Conservation (phyloP, 2,797 vertebrate genomes). For the Gastrophryne carolinensis region DNA sequence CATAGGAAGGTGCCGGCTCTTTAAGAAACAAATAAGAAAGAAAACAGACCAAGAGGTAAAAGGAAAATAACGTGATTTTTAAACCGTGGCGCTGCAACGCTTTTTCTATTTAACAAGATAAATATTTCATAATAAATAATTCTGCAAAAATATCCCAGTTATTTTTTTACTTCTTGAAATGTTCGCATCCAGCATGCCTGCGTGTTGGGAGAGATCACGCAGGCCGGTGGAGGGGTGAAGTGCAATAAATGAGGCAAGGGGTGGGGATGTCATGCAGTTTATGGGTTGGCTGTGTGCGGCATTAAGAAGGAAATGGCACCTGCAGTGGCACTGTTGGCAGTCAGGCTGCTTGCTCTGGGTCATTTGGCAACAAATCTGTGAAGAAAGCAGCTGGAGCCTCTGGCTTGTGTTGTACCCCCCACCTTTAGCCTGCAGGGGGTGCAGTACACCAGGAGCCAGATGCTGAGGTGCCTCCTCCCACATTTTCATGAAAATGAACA, state of each 20-base stretch:
- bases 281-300: slow-evolving; percentile 33
- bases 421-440: not conserved
- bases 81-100: slow-evolving; percentile 58
- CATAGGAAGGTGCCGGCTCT: slow-evolving; percentile 59
- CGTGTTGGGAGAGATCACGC: slow-evolving; percentile 60
- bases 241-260: too few relatives aligned
- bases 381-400: not conserved
- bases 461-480: not conserved
- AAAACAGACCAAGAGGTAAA: not conserved
- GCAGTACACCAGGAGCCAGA: not conserved
- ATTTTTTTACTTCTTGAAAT: slow-evolving; percentile 51
- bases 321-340: not conserved
- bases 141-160: slow-evolving; percentile 65
- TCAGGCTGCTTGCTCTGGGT: not conserved
- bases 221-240: slow-evolving; percentile 40
- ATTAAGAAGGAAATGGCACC: slow-evolving; percentile 3
- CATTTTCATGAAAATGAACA: not conserved
- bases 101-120: slow-evolving; percentile 56
- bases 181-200: slow-evolving; percentile 56
- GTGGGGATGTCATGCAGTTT: slow-evolving; percentile 63
- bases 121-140: slow-evolving; percentile 65
- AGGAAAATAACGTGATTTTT: slow-evolving; percentile 57
- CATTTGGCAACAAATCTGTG: not conserved
- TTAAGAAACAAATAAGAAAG: slow-evolving; percentile 41
- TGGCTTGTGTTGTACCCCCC: not conserved